Conservation (phyloP, 2,888 invertebrate species). For the Himalopsyche japonica region DNA sequence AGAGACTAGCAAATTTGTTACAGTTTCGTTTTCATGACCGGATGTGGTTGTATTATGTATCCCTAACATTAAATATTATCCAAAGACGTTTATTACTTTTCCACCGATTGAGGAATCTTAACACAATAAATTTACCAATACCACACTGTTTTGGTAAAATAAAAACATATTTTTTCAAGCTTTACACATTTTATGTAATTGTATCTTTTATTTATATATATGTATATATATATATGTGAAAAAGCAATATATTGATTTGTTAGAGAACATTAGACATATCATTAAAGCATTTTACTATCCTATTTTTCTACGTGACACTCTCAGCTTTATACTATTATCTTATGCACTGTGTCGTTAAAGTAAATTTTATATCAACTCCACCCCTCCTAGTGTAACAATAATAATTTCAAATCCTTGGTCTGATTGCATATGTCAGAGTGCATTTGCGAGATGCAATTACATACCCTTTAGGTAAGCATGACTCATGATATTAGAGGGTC, state of each 20-base stretch:
- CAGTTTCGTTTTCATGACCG: background rate
- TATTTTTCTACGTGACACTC: no score
- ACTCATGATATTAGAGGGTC: conserved; percentile 17
- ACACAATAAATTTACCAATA: background rate
- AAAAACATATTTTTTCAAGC: no score
- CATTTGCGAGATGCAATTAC: background rate
- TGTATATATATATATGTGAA: no score
- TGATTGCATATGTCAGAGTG: background rate
- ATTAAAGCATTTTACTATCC: no score
- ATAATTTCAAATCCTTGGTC: background rate
- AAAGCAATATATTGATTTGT: no score
- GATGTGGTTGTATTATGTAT: background rate
- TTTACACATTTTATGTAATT: no score
- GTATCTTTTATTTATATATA: no score
- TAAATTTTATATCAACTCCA: background rate
- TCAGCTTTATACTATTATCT: background rate
- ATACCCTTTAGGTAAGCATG: background rate
- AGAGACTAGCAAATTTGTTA: background rate
- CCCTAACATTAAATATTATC: background rate
- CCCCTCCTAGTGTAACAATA: background rate
- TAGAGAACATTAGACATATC: no score
- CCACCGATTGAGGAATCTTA: background rate
- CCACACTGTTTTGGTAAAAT: no score
- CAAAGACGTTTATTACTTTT: background rate
- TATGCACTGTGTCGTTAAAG: background rate